These are phyloP conservation scores for Tauraco hartlaubi DNA, from an alignment of 2,797 vertebrate genomes.

Conservation along the genomic window DNA sequence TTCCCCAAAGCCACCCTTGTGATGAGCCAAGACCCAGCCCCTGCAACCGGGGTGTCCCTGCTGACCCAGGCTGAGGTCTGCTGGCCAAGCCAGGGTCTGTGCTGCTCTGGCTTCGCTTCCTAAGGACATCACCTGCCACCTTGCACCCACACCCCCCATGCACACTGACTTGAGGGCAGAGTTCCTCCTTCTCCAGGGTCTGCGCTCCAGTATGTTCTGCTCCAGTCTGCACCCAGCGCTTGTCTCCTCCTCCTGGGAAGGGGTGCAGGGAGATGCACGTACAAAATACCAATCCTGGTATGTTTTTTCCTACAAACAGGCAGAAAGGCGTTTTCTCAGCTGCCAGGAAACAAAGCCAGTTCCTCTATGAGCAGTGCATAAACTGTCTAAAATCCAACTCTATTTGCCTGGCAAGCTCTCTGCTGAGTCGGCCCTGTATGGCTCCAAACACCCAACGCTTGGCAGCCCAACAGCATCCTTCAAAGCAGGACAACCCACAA, in stretches of 20 bases:
- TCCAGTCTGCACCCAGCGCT: not conserved
- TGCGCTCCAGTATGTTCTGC: not conserved
- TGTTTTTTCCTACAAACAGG: not conserved
- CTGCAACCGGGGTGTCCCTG: not conserved
- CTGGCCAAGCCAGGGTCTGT: not conserved
- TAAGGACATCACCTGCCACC: too few species aligned
- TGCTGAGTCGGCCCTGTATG: not conserved
- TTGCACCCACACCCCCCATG: not conserved
- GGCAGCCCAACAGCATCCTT: not conserved
- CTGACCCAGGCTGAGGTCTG: not conserved
- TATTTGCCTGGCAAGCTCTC: not conserved
- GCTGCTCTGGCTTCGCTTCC: not conserved
- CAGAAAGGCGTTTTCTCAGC: not conserved
- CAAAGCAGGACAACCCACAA: not conserved
- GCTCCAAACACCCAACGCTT: not conserved
- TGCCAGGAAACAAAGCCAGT: not conserved
- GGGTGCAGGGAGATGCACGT: rapidly evolving
- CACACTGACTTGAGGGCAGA: not conserved
- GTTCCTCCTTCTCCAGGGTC: not conserved
- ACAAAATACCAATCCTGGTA: not conserved
- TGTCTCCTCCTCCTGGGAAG: rapidly evolving
- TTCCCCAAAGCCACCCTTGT: not conserved
- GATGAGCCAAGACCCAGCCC: not conserved
- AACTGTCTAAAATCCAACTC: not conserved
- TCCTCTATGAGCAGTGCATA: not conserved